These are phyloP conservation scores for Chloroclystis v-ata DNA, from an alignment of 2,888 invertebrate genomes.

Conservation along the genomic window DNA sequence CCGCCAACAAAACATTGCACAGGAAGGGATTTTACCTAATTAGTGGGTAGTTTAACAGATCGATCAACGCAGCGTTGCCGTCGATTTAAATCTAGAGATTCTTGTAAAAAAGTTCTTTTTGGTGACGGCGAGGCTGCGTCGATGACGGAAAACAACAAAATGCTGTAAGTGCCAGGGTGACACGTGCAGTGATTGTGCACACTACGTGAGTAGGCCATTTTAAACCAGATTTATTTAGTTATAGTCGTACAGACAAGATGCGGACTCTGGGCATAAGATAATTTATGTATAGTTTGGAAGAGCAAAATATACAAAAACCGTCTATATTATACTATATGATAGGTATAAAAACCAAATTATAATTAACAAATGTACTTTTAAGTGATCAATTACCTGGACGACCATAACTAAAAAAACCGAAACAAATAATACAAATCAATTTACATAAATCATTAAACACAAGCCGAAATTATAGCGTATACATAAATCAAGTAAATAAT, in stretches of 20 bases:
- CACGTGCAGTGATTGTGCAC: conserved; percentile 8
- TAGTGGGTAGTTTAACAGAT: conserved; percentile 29
- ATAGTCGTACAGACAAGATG: background rate
- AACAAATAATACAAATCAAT: conserved; percentile 20
- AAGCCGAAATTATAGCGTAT: conserved; percentile 41
- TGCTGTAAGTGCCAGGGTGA: conserved; percentile 5
- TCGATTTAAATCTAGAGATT: conserved; percentile 5
- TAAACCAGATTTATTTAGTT: conserved; percentile 20
- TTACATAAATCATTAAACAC: conserved; percentile 20
- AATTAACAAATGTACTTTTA: too few species aligned
- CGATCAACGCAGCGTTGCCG: conserved; percentile 15
- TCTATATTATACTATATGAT: background rate
- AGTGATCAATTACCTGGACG: too few species aligned
- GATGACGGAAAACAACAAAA: conserved; percentile 3
- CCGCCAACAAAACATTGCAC: conserved; percentile 36
- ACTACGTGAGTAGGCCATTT: conserved; percentile 32
- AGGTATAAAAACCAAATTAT: too few species aligned
- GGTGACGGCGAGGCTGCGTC: conserved; percentile 1
- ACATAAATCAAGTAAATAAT: conserved; percentile 49
- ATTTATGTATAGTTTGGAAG: conserved; percentile 10
- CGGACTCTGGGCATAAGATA: background rate
- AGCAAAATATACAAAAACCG: conserved; percentile 8
- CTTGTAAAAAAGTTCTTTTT: conserved; percentile 1
- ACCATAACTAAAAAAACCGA: conserved; percentile 7
- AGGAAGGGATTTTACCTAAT: conserved; percentile 35